Percentiles rank a stretch among this genome's conserved stretches.
phyloP scores from a whole-genome alignment of 2,888 invertebrate species.

The Cryptus armator region DNA sequence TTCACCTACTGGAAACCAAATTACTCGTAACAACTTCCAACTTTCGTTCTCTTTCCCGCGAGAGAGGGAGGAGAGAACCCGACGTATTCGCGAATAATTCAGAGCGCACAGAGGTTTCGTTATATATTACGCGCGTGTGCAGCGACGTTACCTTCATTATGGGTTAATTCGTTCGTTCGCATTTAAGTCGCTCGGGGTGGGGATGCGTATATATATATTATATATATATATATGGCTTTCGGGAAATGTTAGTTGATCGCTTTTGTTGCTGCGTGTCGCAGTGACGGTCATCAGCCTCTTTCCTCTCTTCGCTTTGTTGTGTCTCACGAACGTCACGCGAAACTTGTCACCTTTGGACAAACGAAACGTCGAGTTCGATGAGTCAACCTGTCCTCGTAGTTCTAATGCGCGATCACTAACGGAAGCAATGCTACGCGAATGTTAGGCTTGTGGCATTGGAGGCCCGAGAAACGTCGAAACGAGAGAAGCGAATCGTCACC shows the following conservation, averaged over 20 bases:
- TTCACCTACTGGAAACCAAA: conserved; percentile 55
- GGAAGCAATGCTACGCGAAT: not conserved
- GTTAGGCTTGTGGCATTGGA: not conserved
- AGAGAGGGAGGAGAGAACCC: not conserved
- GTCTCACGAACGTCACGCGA: not conserved
- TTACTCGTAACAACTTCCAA: conserved; percentile 58
- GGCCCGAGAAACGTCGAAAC: not conserved
- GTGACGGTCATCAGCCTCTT: not conserved
- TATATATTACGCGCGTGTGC: conserved; percentile 28
- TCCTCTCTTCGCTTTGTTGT: not conserved
- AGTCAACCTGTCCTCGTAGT: conserved; percentile 10
- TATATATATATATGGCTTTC: not conserved
- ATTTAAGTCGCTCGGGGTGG: not conserved
- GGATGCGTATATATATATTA: too few relatives aligned
- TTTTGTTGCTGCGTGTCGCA: conserved; percentile 11
- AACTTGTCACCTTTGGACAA: conserved; percentile 11
- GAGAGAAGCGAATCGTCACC: not conserved
- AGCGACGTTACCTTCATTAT: conserved; percentile 23
- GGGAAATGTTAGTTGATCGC: not conserved
- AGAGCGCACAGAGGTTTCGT: conserved; percentile 4
- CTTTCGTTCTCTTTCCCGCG: conserved; percentile 49
- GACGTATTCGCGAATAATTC: conserved; percentile 32
- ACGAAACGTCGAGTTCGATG: not conserved
- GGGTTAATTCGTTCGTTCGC: conserved; percentile 43
- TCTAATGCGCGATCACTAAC: not conserved